Evolutionary conservation across 2,888 invertebrate genomes (phyloP).

Genomic region (Malthinus flaveolus): DNA sequence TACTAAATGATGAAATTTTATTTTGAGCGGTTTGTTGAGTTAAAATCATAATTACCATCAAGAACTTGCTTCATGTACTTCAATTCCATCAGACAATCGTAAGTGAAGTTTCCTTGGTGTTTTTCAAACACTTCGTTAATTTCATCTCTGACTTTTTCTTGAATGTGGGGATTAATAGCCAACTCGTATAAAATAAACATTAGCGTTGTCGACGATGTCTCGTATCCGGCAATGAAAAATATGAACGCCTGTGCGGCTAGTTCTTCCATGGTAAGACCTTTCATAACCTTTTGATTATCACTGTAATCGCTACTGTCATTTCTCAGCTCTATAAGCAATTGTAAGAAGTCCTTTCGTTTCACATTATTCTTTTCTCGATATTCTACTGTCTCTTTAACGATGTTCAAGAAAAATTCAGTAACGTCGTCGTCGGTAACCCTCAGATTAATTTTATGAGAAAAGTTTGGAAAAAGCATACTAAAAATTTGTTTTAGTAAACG

Average conservation of each 20-base stretch:
- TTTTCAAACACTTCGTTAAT: neutral
- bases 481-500: neutral
- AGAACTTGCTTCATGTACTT: neutral
- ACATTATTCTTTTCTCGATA: slow-evolving; percentile 12
- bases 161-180: neutral
- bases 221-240: slow-evolving; percentile 6
- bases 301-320: neutral
- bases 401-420: neutral
- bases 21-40: too few relatives aligned
- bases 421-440: neutral
- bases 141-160: slow-evolving; percentile 1
- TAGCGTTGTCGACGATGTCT: neutral
- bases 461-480: neutral
- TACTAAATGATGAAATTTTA: too few relatives aligned
- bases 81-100: neutral
- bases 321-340: slow-evolving; percentile 2
- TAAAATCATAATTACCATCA: too few relatives aligned
- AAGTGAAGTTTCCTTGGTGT: neutral
- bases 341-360: slow-evolving; percentile 4
- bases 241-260: neutral
- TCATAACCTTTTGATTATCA: neutral
- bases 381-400: slow-evolving; percentile 4
- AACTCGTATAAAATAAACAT: neutral
- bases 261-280: neutral
- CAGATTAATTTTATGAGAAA: neutral